Conservation (phyloP, 2,888 invertebrate genomes). For the Penaeus monodon region DNA sequence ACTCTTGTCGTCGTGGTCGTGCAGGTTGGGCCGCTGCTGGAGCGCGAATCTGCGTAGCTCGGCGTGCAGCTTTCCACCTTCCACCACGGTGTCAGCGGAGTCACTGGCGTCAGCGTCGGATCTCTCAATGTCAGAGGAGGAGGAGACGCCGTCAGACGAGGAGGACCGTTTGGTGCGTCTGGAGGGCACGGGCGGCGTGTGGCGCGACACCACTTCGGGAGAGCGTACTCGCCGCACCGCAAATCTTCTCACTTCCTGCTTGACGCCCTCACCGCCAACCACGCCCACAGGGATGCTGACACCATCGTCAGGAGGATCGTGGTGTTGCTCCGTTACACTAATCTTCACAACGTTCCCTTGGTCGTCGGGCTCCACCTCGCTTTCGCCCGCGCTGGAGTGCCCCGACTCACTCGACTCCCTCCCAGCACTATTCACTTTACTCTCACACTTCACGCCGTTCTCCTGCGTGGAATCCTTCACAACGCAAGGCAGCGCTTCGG, state of each 20-base stretch:
- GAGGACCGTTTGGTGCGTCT: slow-evolving; percentile 59
- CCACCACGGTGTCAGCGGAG: slow-evolving; percentile 64
- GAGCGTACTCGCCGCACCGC: slow-evolving; percentile 52
- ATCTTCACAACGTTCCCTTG: slow-evolving; percentile 58
- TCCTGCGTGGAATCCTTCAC: not conserved
- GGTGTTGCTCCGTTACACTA: slow-evolving; percentile 47
- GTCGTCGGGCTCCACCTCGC: slow-evolving; percentile 61
- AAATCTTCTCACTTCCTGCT: slow-evolving; percentile 53
- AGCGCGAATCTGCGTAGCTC: slow-evolving; percentile 54
- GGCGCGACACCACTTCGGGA: slow-evolving; percentile 46
- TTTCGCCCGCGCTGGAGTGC: slow-evolving; percentile 62
- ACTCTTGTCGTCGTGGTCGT: slow-evolving; percentile 52
- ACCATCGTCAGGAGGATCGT: slow-evolving; percentile 31
- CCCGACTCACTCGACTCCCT: slow-evolving; percentile 56
- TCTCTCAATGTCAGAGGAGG: slow-evolving; percentile 63
- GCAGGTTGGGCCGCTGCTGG: slow-evolving; percentile 49
- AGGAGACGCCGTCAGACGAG: slow-evolving; percentile 64
- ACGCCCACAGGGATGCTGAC: slow-evolving; percentile 42
- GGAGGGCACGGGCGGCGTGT: slow-evolving; percentile 54
- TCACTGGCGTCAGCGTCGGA: slow-evolving; percentile 64
- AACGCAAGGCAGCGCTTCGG: not conserved
- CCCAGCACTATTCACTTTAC: slow-evolving; percentile 28
- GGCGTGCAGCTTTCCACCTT: slow-evolving; percentile 55
- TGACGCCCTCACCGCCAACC: slow-evolving; percentile 25
- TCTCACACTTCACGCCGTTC: slow-evolving; percentile 22